Evolutionary conservation across 2,113 vertebrate species (phyloP).

Genomic region (Colinus virginianus): DNA sequence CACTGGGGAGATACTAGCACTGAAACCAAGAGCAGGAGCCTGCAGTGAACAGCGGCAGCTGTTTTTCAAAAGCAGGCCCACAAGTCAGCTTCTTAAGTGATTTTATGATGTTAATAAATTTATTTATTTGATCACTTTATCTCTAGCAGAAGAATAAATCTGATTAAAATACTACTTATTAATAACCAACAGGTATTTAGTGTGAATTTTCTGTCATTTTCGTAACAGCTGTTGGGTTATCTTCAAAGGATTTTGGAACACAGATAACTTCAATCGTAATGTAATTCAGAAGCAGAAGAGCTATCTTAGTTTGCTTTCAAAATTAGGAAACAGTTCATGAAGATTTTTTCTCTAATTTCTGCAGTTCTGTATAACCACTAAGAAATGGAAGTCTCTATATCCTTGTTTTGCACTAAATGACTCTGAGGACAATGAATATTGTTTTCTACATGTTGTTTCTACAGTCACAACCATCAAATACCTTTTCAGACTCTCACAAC

Average conservation of each 20-base stretch:
- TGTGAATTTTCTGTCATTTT: background rate
- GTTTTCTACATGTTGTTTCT: background rate
- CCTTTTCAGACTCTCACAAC: no score
- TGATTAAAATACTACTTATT: background rate
- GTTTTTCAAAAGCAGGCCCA: background rate
- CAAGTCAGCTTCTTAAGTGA: background rate
- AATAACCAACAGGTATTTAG: background rate
- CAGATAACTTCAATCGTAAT: background rate
- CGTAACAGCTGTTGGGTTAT: background rate
- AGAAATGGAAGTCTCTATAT: background rate
- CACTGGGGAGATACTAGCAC: background rate
- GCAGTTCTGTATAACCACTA: background rate
- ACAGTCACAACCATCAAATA: background rate
- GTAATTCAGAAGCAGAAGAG: background rate
- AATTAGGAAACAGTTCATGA: background rate
- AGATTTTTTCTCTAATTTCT: background rate
- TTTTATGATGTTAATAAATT: background rate
- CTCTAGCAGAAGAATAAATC: background rate
- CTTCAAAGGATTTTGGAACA: background rate
- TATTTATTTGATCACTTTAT: background rate
- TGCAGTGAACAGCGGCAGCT: background rate
- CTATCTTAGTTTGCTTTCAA: background rate
- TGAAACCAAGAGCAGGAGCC: background rate
- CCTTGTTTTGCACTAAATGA: background rate
- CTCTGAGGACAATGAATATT: background rate